Evolutionary conservation across 2,888 invertebrate genomes (phyloP).

Genomic region (Orgyia antiqua): DNA sequence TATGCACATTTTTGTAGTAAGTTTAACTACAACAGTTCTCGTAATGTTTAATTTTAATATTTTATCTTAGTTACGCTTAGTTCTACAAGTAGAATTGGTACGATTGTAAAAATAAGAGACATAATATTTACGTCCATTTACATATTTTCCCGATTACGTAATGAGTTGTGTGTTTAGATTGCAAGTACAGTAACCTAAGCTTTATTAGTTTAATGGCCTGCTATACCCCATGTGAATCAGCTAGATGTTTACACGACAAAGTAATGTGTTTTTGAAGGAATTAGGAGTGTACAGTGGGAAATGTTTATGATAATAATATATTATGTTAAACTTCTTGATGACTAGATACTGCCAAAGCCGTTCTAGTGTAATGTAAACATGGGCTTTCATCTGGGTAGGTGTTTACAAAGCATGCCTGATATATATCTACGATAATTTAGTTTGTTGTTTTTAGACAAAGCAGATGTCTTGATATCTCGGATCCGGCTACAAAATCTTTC

Average conservation of each 20-base stretch:
- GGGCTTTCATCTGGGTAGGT: conserved; percentile 50
- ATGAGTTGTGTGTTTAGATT: no score
- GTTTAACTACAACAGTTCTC: no score
- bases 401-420: conserved; percentile 49
- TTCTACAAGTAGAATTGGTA: no score
- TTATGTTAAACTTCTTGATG: conserved; percentile 23
- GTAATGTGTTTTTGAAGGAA: conserved; percentile 21
- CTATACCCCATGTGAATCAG: conserved; percentile 18
- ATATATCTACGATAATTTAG: conserved; percentile 45
- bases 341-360: conserved; percentile 25
- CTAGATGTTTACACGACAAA: conserved; percentile 14
- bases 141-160: no score
- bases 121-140: no score
- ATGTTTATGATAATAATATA: conserved; percentile 24
- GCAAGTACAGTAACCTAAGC: no score
- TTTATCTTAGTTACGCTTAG: no score
- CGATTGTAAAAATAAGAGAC: no score
- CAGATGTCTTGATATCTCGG: conserved; percentile 46
- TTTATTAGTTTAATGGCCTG: conserved; percentile 19
- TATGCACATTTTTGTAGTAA: no score
- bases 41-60: no score
- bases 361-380: conserved; percentile 47
- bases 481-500: conserved; percentile 31
- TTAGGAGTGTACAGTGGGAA: conserved; percentile 14
- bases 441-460: conserved; percentile 44